These are phyloP conservation scores for Nothoprocta perdicaria DNA, from an alignment of 2,113 vertebrate species.

Conservation along the genomic window DNA sequence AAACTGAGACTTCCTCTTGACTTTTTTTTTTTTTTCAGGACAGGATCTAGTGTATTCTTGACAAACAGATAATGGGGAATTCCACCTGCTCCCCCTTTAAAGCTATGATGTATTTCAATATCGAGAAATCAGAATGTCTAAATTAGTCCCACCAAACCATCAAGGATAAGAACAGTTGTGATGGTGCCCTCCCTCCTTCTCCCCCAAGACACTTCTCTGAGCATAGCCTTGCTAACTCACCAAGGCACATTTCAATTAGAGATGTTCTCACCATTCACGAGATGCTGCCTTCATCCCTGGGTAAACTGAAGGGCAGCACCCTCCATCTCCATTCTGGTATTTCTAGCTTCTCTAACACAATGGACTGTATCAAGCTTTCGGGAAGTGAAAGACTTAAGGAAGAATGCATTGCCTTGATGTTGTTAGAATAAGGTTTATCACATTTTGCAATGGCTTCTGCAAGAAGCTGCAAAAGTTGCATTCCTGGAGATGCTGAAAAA, in stretches of 20 bases:
- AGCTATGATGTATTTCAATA: not conserved
- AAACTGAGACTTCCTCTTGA: conserved; percentile 28
- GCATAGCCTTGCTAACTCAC: not conserved
- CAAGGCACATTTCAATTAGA: not conserved
- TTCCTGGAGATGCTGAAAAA: not conserved
- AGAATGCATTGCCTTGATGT: not conserved
- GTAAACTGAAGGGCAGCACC: not conserved
- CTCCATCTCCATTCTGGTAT: not conserved
- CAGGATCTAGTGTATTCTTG: not conserved
- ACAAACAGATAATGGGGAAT: conserved; percentile 7
- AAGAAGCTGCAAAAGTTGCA: not conserved
- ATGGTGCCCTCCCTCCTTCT: not conserved
- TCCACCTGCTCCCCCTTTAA: not conserved
- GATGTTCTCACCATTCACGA: not conserved
- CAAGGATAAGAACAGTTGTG: not conserved
- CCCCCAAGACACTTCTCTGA: not conserved
- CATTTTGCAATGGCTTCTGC: not conserved
- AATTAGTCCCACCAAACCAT: not conserved
- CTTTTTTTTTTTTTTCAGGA: not conserved
- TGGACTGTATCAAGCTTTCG: not conserved
- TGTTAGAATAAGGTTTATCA: not conserved
- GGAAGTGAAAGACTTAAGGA: not conserved
- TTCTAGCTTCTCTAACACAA: not conserved
- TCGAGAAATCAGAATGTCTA: not conserved
- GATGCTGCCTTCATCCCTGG: not conserved